Percentiles rank a stretch among this genome's conserved stretches.
phyloP scores from a whole-genome alignment of 2,888 invertebrate genomes.

The Esperia sulphurella region DNA sequence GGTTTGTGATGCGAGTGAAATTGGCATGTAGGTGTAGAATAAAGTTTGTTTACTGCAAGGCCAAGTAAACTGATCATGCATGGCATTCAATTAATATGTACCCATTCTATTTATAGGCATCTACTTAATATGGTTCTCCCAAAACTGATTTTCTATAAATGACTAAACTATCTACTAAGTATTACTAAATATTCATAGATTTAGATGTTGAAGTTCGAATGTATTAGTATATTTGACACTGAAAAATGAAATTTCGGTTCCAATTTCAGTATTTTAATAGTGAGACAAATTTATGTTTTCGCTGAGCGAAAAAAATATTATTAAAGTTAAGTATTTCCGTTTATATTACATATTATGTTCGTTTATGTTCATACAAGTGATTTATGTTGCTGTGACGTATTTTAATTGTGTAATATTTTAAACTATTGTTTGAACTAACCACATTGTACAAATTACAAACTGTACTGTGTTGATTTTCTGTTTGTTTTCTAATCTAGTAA shows the following conservation, averaged over 20 bases:
- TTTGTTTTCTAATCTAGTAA: conserved; percentile 1
- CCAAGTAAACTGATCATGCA: no score
- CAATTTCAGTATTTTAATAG: conserved; percentile 53
- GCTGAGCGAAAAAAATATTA: conserved; percentile 53
- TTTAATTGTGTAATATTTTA: conserved; percentile 13
- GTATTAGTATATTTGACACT: conserved; percentile 2
- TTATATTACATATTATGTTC: conserved; percentile 38
- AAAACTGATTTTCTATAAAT: not conserved
- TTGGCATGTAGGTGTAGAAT: not conserved
- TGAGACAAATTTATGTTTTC: conserved; percentile 55
- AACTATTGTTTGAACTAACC: conserved; percentile 15
- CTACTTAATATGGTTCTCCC: not conserved
- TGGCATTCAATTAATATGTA: not conserved
- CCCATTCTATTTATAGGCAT: not conserved
- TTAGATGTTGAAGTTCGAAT: conserved; percentile 1
- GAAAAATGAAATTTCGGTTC: conserved; percentile 23
- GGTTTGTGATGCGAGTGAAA: not conserved
- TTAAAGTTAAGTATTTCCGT: conserved; percentile 36
- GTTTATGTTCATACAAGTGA: conserved; percentile 67
- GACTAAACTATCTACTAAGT: conserved; percentile 13
- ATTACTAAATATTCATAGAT: conserved; percentile 7
- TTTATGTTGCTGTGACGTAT: conserved; percentile 69
- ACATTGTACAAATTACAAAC: conserved; percentile 16
- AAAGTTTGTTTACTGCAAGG: not conserved
- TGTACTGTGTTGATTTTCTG: not conserved